A percentile compares a stretch with the other conserved stretches of the same genome.
phyloP scores from a whole-genome alignment of 2,888 invertebrate species.

The Holacanthella duospinosa region DNA sequence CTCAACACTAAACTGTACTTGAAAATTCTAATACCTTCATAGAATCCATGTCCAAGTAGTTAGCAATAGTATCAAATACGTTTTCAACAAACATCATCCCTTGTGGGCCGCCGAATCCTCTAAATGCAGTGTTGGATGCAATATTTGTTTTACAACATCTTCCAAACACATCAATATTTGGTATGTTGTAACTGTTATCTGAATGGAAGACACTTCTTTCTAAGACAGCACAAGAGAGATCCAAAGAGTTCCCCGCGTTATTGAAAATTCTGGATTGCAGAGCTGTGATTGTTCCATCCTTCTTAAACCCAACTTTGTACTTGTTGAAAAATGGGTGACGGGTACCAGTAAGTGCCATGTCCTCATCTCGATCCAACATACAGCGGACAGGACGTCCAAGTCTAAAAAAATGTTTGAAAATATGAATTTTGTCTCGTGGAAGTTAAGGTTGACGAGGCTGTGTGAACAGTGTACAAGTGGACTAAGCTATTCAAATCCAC shows the following conservation, averaged over 20 bases:
- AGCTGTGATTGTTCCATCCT: constrained; percentile 63
- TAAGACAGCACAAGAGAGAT: constrained; percentile 63
- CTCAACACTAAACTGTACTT: no score
- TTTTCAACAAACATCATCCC: constrained; percentile 77
- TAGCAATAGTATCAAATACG: constrained; percentile 65
- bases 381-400: constrained; percentile 67
- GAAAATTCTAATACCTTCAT: constrained; percentile 50
- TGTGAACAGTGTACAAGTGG: neutral
- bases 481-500: neutral
- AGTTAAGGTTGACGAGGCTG: constrained; percentile 4
- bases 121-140: constrained; percentile 84
- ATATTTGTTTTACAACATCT: constrained; percentile 76
- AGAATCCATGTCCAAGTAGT: constrained; percentile 53
- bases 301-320: constrained; percentile 71
- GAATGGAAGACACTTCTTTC: constrained; percentile 74
- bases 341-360: constrained; percentile 79
- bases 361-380: constrained; percentile 88
- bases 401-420: constrained; percentile 47
- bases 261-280: constrained; percentile 62
- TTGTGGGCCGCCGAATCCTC: constrained; percentile 86
- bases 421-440: neutral
- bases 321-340: constrained; percentile 78
- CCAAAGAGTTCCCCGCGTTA: constrained; percentile 73
- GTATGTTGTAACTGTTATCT: constrained; percentile 70
- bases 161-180: constrained; percentile 59